phyloP scores from a whole-genome alignment of 2,888 invertebrate species.

The Phasia obesa region DNA sequence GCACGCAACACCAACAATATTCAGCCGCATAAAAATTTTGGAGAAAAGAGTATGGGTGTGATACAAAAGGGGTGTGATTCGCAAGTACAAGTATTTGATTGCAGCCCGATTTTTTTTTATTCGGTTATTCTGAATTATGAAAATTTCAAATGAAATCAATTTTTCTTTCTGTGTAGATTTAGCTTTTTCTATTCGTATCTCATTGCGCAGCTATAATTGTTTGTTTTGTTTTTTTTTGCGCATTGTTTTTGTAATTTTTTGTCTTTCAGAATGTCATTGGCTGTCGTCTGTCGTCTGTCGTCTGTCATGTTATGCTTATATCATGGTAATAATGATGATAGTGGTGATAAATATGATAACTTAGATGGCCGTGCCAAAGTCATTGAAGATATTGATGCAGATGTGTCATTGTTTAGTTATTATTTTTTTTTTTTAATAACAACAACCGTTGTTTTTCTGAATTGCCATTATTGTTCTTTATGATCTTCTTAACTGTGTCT shows the following conservation, averaged over 20 bases:
- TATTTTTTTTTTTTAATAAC: constrained; percentile 68
- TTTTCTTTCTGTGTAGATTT: background rate
- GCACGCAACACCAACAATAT: too few species aligned
- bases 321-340: constrained; percentile 46
- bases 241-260: constrained; percentile 45
- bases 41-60: too few species aligned
- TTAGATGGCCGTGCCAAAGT: constrained; percentile 22
- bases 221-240: background rate
- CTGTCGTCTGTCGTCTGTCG: constrained; percentile 41
- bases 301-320: constrained; percentile 45
- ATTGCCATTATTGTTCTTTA: constrained; percentile 21
- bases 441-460: constrained; percentile 65
- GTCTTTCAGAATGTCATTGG: constrained; percentile 40
- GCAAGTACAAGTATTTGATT: too few species aligned
- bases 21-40: too few species aligned
- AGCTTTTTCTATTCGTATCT: background rate
- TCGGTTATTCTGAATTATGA: too few species aligned
- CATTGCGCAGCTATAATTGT: constrained; percentile 38
- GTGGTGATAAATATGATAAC: constrained; percentile 38
- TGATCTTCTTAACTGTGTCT: background rate
- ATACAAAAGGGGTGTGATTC: too few species aligned
- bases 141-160: too few species aligned
- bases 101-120: too few species aligned
- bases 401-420: constrained; percentile 65
- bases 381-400: constrained; percentile 50